Percentiles rank a stretch among this genome's conserved stretches.
These are phyloP conservation scores for Orycteropus afer DNA, from an alignment of 2,113 vertebrate species.

Conservation along the genomic window DNA sequence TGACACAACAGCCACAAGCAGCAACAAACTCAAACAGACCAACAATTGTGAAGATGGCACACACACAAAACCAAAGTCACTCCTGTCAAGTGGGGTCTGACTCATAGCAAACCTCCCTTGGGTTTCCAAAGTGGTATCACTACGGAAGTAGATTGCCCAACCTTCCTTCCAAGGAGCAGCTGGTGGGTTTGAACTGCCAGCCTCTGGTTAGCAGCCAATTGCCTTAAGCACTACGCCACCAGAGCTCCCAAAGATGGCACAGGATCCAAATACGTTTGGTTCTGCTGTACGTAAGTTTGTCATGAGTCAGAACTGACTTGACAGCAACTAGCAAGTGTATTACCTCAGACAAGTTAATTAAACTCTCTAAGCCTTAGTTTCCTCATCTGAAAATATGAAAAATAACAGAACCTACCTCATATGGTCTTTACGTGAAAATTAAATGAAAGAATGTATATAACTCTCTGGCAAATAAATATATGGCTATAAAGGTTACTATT, in stretches of 20 bases:
- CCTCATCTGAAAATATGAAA: slow-evolving; percentile 27
- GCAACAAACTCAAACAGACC: neutral
- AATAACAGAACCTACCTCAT: neutral
- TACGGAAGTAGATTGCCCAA: too few relatives aligned
- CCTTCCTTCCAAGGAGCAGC: too few relatives aligned
- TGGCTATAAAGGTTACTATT: neutral
- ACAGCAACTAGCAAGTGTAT: neutral
- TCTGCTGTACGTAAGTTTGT: neutral
- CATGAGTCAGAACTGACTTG: neutral
- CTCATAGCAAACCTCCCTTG: too few relatives aligned
- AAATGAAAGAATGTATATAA: neutral
- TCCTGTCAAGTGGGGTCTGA: too few relatives aligned
- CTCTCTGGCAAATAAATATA: neutral
- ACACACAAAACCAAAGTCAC: too few relatives aligned
- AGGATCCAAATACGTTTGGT: neutral
- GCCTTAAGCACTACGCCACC: too few relatives aligned
- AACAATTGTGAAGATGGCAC: neutral
- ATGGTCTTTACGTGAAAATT: slow-evolving; percentile 8
- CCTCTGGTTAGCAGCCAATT: too few relatives aligned
- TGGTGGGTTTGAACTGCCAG: too few relatives aligned
- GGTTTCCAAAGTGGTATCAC: too few relatives aligned
- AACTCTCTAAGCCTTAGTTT: slow-evolving; percentile 26
- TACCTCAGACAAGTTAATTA: neutral
- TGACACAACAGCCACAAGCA: neutral
- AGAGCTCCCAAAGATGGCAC: neutral